A percentile compares a stretch with the other conserved stretches of the same genome.
Conservation (phyloP, 2,888 invertebrate genomes). For the Venustoraphidia nigricollis region DNA sequence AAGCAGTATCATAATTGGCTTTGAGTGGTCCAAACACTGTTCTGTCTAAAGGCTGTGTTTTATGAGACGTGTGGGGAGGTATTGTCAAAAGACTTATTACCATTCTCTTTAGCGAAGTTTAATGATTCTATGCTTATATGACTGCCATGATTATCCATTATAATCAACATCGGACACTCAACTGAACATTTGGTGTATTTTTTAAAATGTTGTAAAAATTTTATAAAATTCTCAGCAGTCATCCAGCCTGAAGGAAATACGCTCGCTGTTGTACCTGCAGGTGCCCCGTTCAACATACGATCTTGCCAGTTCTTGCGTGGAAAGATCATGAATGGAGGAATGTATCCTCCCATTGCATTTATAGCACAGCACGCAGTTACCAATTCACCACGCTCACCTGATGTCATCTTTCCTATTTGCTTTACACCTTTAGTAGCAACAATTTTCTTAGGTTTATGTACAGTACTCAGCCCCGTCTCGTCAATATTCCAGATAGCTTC, state of each 20-base stretch:
- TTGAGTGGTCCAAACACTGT: constrained; percentile 15
- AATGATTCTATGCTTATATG: constrained; percentile 17
- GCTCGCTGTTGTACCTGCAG: constrained; percentile 19
- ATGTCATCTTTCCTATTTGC: constrained; percentile 21
- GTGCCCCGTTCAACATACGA: constrained; percentile 20
- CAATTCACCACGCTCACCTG: constrained; percentile 22
- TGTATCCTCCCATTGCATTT: constrained; percentile 19
- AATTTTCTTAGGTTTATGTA: constrained; percentile 20
- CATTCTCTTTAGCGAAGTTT: constrained; percentile 19
- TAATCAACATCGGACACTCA: constrained; percentile 15
- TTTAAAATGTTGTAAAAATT: constrained; percentile 18
- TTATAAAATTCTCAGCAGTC: constrained; percentile 16
- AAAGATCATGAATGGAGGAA: constrained; percentile 25
- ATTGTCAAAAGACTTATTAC: constrained; percentile 5
- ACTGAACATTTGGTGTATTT: constrained; percentile 15
- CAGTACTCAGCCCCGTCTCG: constrained; percentile 22
- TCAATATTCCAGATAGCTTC: constrained; percentile 20
- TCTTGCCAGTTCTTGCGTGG: constrained; percentile 19
- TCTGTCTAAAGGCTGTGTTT: constrained; percentile 14
- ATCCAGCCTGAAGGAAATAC: constrained; percentile 21
- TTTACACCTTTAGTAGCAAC: constrained; percentile 21
- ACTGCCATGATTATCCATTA: constrained; percentile 19
- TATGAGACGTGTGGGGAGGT: constrained; percentile 11
- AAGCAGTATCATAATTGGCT: constrained; percentile 10
- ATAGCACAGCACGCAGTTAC: constrained; percentile 20